Conservation (phyloP, 2,113 vertebrate genomes). For the Pachypanchax playfairii region DNA sequence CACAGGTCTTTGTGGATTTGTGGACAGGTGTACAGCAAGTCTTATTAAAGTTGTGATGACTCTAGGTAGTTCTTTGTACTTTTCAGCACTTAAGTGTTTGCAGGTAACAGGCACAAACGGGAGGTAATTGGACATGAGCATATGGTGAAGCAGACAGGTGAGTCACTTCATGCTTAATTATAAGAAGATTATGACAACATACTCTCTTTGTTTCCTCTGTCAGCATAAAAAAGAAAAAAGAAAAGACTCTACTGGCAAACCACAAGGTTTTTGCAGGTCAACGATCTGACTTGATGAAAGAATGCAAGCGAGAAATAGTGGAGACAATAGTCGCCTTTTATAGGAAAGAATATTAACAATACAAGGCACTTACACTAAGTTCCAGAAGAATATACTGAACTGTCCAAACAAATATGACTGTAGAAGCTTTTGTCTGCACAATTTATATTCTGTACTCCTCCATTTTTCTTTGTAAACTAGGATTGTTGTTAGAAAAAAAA, state of each 20-base stretch:
- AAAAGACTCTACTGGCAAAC: slow-evolving; percentile 4
- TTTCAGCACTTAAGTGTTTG: slow-evolving; percentile 56
- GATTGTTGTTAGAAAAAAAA: no score
- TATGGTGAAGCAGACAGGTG: slow-evolving; percentile 58
- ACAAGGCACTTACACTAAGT: no score
- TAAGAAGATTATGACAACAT: slow-evolving; percentile 38
- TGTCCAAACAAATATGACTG: neutral
- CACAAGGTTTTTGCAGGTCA: slow-evolving; percentile 18
- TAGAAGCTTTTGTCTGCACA: neutral
- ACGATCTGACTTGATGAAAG: neutral
- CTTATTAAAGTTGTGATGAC: slow-evolving; percentile 64
- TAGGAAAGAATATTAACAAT: no score
- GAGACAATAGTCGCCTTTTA: no score
- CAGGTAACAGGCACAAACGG: slow-evolving; percentile 41
- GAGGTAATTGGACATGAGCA: slow-evolving; percentile 70
- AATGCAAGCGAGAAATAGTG: no score
- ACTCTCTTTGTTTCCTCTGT: slow-evolving; percentile 23
- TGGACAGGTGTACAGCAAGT: slow-evolving; percentile 49
- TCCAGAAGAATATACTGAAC: neutral
- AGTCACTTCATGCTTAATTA: slow-evolving; percentile 62
- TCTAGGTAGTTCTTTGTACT: slow-evolving; percentile 51
- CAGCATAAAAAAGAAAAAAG: slow-evolving; percentile 43
- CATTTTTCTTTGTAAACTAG: no score
- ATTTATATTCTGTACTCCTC: no score
- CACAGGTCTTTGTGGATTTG: slow-evolving; percentile 19